Evolutionary conservation across 2,888 invertebrate genomes (phyloP).

Genomic region (Pseudococcus jackbeardsleyi): DNA sequence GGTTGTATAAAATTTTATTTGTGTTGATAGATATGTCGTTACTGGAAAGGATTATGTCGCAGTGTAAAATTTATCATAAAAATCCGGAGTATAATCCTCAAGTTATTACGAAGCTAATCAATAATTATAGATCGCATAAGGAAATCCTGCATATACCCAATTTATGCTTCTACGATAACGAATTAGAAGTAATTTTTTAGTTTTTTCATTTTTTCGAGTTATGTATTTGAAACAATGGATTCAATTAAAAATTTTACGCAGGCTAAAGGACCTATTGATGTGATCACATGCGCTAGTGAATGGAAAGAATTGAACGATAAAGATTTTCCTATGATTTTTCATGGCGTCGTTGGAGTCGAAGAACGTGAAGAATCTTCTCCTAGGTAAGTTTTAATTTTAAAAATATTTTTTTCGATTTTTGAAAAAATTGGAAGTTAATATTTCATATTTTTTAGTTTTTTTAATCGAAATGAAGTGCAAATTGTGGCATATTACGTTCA

Average conservation of each 20-base stretch:
- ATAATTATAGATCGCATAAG: conserved; percentile 83
- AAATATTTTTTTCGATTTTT: background rate
- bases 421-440: background rate
- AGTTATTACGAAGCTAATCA: conserved; percentile 80
- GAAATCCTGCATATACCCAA: conserved; percentile 79
- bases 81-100: conserved; percentile 73
- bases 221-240: background rate
- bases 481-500: conserved; percentile 75
- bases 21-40: conserved; percentile 74
- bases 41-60: conserved; percentile 78
- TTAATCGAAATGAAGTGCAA: conserved; percentile 75
- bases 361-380: conserved; percentile 72
- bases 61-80: conserved; percentile 71
- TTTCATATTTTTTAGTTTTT: conserved; percentile 71
- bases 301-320: conserved; percentile 72
- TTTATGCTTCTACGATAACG: conserved; percentile 79
- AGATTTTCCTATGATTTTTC: conserved; percentile 75
- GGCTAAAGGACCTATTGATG: conserved; percentile 23
- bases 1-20: background rate
- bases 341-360: conserved; percentile 74
- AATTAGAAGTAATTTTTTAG: conserved; percentile 71
- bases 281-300: conserved; percentile 50
- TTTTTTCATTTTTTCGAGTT: background rate
- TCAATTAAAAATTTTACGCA: background rate
- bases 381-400: conserved; percentile 69